Base-by-base conservation (phyloP, 2,888 invertebrate genomes). In the Scaptomyza flava region DNA sequence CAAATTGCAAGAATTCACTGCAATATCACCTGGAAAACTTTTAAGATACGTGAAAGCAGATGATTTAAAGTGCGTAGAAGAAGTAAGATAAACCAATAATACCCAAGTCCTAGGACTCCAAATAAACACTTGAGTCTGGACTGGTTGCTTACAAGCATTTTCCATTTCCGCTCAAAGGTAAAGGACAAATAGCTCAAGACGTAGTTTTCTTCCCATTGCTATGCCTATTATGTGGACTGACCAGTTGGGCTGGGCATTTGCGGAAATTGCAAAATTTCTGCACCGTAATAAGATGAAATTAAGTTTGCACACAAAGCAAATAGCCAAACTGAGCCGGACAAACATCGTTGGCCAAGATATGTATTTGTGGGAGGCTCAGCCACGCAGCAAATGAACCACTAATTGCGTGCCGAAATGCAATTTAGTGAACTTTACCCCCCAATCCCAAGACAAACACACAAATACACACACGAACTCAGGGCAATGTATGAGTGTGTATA, bases 381-480 rank as follows among this genome's bases (percentile, higher is more conserved):
- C 82, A 79, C 72, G 80, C 87, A 80, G 79, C 81, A 85, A 90
- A 84, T 78, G 89, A 88, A 90, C 89, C 89, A 90, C 90, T 90
- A 90, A 90, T 90, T 90, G 90, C 90, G 90, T 90, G 90, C 90
- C 90, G 84, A 89, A 90, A 90, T 90, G 90, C 83, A 90, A 90
- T 90, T 90, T 90, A 81, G 81, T 81, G 90, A 84, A 90, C 87
- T 89, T 81, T 88, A 64, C 81, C 68, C 53, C 14, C 9, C 17
- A 64, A 14, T 41, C 61, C 59, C 63, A 67, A 72, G 45, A 63
- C 45, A 70, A 27, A 51, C 38, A 51, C 38, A 38, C 51, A 68
- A 17, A 68, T 38, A 72, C 61, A 65, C 30, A 47, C 41, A 27
- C 56, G 38, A 38, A 47, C 14, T 46, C 2, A 30, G 1, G 36